Conservation (phyloP, 2,888 invertebrate species). For the Tanypteryx hageni region DNA sequence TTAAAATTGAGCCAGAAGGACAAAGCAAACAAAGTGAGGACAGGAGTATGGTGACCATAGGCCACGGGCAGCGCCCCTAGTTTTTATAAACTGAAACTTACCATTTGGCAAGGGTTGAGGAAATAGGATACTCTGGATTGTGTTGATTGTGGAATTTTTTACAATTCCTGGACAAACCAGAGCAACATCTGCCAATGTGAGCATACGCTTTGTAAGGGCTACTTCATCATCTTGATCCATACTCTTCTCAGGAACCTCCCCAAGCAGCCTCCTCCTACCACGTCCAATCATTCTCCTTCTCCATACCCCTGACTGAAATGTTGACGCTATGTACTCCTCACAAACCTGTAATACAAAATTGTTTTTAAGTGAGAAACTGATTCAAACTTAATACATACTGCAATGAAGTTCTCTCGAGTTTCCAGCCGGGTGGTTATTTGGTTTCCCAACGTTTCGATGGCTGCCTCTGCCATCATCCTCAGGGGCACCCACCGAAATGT, state of each 20-base stretch:
- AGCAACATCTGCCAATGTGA: constrained; percentile 74
- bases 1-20: too few species aligned
- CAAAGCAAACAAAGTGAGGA: too few species aligned
- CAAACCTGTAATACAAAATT: constrained; percentile 11
- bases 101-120: constrained; percentile 67
- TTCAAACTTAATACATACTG: not conserved
- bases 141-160: constrained; percentile 73
- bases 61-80: too few species aligned
- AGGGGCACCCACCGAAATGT: too few species aligned
- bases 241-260: constrained; percentile 57
- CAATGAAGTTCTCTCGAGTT: too few species aligned
- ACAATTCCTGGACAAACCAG: constrained; percentile 74
- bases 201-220: constrained; percentile 72
- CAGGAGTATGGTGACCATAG: too few species aligned
- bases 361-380: not conserved
- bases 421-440: too few species aligned
- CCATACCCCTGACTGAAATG: not conserved
- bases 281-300: constrained; percentile 72
- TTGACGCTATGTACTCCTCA: constrained; percentile 36
- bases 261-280: constrained; percentile 70
- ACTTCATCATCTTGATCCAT: constrained; percentile 72
- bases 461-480: too few species aligned
- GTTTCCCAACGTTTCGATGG: too few species aligned
- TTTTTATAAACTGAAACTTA: constrained; percentile 35
- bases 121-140: constrained; percentile 73